phyloP scores from a whole-genome alignment of 2,888 invertebrate species.

The Dicyrtomina minuta region DNA sequence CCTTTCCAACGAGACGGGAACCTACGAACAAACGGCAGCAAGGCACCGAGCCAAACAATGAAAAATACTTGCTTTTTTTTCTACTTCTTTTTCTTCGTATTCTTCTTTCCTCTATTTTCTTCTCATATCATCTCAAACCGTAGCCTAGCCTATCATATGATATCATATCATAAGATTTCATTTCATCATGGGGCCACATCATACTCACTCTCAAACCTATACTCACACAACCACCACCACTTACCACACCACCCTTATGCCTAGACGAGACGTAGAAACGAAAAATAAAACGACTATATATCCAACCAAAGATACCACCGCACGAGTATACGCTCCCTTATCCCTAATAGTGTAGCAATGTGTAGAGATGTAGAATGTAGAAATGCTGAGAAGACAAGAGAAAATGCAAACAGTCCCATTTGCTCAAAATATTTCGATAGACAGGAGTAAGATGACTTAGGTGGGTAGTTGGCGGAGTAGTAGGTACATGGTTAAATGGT shows the following conservation, averaged over 20 bases:
- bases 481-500: too few species aligned
- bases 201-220: too few species aligned
- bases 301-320: too few species aligned
- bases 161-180: slow-evolving; percentile 9
- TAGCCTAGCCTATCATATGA: neutral
- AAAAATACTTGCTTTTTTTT: slow-evolving; percentile 6
- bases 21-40: neutral
- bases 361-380: too few species aligned
- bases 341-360: too few species aligned
- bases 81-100: slow-evolving; percentile 2
- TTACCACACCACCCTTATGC: too few species aligned
- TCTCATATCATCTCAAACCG: slow-evolving; percentile 2
- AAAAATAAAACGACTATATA: too few species aligned
- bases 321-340: neutral
- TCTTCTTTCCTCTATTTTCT: neutral
- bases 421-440: neutral
- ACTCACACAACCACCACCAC: neutral
- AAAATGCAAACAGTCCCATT: slow-evolving; percentile 29
- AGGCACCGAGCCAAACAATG: slow-evolving; percentile 44
- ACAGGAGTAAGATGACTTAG: too few species aligned
- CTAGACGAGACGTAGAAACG: too few species aligned
- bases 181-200: slow-evolving; percentile 9
- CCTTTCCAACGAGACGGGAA: neutral
- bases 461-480: too few species aligned
- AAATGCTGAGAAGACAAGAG: slow-evolving; percentile 9